phyloP scores from a whole-genome alignment of 2,113 vertebrate species.

The Catagonus wagneri region DNA sequence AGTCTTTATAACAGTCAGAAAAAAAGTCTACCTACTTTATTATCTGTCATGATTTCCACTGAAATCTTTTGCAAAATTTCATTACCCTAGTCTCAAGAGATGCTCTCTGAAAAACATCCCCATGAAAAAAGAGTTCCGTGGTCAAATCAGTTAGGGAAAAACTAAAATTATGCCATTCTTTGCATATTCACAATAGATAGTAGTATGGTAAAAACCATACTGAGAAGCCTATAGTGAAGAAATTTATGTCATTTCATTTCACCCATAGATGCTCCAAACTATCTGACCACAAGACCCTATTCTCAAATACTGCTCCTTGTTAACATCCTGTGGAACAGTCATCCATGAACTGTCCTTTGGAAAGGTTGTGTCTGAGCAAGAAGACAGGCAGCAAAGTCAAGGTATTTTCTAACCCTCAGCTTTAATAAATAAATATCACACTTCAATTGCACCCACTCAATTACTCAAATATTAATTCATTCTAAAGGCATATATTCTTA shows the following conservation, averaged over 20 bases:
- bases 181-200: background rate
- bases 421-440: background rate
- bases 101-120: constrained; percentile 1
- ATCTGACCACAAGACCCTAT: background rate
- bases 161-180: background rate
- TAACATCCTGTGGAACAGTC: background rate
- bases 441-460: background rate
- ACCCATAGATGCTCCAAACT: background rate
- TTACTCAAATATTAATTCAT: background rate
- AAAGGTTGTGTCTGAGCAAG: background rate
- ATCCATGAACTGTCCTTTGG: background rate
- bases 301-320: background rate
- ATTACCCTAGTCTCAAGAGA: background rate
- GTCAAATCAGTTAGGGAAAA: background rate
- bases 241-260: background rate
- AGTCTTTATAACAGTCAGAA: constrained; percentile 9
- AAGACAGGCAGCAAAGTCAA: background rate
- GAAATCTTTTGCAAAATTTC: constrained; percentile 48
- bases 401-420: background rate
- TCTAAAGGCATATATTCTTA: background rate
- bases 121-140: background rate
- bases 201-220: background rate
- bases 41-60: background rate
- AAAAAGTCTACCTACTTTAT: background rate
- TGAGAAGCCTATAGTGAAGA: background rate